Evolutionary conservation across 2,797 vertebrate genomes (phyloP), one percentile per base, ranked within the genome.

Genomic region (Brachyrhaphis roseni): DNA sequence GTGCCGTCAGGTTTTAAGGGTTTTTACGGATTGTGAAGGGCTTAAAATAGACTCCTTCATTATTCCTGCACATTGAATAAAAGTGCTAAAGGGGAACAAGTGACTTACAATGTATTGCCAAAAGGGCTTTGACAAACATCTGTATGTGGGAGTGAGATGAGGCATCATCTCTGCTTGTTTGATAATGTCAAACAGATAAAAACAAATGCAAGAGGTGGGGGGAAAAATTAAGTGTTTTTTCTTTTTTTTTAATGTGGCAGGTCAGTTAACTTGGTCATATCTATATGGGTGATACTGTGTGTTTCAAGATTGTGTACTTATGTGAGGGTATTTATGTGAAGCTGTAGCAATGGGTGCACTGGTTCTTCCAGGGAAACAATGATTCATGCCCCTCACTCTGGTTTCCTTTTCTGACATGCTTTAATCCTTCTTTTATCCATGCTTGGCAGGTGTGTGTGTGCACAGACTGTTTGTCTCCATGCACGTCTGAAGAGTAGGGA

Each of bases 361-460:
- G 86, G 86, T 90, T 83, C 88, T 93, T 92, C 87, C 87, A 88
- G 92, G 90, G 84, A 93, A 93, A 91, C 92, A 93, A 90, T 94
- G 93, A 96, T 94, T 93, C 90, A 91, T 88, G 89, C 87, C 76
- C 87, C 86, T 89, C 84, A 89, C 90, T 88, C 73, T 45, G 15
- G 83, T 90, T 94, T 94, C 88, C 84, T 86, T 92, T 94, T 89
- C 87, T 93, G 93, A 94, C 87, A 91, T 89, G 86, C 88, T 93
- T 92, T 91, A 94, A 94, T 94, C 93, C 90, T 78, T 80, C 85
- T 91, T 95, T 95, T 95, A 94, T 95, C 89, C 88, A 84, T 84
- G 82, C 91, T 91, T 95, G 93, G 92, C 93, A 95, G 92, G 91
- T 95, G 91, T 91, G 83, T 86, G 59, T 55, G 74, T 81, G 59